Percentiles rank a stretch among this genome's conserved stretches.
These are phyloP conservation scores for Liolophura sinensis DNA, from an alignment of 1,140 invertebrate genomes.

Conservation along the genomic window DNA sequence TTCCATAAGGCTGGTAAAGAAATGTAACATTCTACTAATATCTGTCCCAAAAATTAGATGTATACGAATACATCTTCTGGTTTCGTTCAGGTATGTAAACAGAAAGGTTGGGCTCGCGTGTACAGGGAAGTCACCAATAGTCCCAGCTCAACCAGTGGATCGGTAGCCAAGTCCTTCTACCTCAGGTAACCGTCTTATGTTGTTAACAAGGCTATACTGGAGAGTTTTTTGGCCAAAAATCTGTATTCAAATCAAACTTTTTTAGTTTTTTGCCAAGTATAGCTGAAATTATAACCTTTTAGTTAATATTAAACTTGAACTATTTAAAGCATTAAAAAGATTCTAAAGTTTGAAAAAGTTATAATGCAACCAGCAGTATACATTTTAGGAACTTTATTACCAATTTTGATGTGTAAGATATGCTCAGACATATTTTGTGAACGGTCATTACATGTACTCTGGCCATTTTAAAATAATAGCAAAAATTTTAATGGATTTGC, in stretches of 20 bases:
- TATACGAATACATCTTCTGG: neutral
- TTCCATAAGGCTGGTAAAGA: too few relatives aligned
- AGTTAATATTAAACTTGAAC: neutral
- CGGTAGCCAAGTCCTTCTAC: constrained; percentile 22
- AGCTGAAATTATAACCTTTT: neutral
- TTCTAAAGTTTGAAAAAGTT: too few relatives aligned
- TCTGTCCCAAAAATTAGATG: neutral
- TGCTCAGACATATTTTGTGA: too few relatives aligned
- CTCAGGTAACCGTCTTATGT: constrained; percentile 16
- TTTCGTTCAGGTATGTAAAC: constrained; percentile 22
- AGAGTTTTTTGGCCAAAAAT: neutral
- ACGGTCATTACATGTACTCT: too few relatives aligned
- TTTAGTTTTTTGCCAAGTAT: neutral
- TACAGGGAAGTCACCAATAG: constrained; percentile 34
- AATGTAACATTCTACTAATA: too few relatives aligned
- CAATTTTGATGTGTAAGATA: too few relatives aligned
- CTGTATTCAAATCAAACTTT: neutral
- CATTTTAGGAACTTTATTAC: neutral
- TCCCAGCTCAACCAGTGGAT: constrained; percentile 13
- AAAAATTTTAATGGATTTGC: too few relatives aligned
- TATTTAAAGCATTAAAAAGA: neutral
- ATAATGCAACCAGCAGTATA: neutral
- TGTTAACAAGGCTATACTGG: constrained; percentile 2
- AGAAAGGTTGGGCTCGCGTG: constrained; percentile 26
- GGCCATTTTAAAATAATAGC: too few relatives aligned